A percentile compares a stretch with the other conserved stretches of the same genome.
phyloP scores from a whole-genome alignment of 2,113 vertebrate species.

The Lipophrys pholis region DNA sequence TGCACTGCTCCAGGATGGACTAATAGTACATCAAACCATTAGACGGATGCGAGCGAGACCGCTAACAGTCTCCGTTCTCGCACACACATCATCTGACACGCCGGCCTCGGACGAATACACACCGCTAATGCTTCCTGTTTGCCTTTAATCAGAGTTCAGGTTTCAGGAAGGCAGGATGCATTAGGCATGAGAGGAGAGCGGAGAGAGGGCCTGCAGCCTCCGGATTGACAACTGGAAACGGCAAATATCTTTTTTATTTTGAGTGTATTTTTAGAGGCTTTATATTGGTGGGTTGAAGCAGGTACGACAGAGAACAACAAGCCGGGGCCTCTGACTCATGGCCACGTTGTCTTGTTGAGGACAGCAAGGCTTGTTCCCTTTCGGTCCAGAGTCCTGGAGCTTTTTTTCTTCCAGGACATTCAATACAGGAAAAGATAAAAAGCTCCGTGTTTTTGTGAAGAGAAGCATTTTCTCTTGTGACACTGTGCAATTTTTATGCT shows the following conservation, averaged over 20 bases:
- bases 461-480: too few relatives aligned
- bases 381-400: background rate
- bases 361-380: background rate
- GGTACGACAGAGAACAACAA: background rate
- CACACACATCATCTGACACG: constrained; percentile 40
- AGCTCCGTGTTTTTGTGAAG: too few relatives aligned
- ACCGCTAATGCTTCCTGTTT: constrained; percentile 78
- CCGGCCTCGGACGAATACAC: constrained; percentile 43
- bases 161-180: constrained; percentile 80
- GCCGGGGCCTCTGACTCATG: constrained; percentile 3
- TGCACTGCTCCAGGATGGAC: constrained; percentile 41
- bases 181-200: constrained; percentile 66
- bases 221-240: constrained; percentile 44
- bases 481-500: too few relatives aligned
- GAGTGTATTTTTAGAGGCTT: constrained; percentile 15
- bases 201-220: constrained; percentile 47
- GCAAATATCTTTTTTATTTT: constrained; percentile 18
- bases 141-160: constrained; percentile 76
- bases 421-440: too few relatives aligned
- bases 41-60: constrained; percentile 56
- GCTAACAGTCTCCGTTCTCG: constrained; percentile 47
- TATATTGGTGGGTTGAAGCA: background rate
- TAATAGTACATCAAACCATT: constrained; percentile 65
- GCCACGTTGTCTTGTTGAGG: background rate
- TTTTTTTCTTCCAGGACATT: background rate